Conservation (phyloP, 2,797 vertebrate genomes). For the Aeoliscus strigatus region DNA sequence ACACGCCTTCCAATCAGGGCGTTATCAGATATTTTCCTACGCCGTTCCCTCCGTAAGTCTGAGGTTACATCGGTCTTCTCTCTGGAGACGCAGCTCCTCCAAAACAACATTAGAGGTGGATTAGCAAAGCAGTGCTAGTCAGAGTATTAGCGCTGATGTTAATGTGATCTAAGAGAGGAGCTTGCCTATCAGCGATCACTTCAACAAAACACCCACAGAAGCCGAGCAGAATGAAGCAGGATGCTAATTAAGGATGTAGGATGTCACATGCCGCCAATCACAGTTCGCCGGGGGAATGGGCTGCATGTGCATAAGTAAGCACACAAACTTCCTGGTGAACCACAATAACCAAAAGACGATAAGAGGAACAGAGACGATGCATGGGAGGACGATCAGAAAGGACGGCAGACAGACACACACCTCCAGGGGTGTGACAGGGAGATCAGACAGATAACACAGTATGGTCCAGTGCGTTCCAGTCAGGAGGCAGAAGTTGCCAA, state of each 20-base stretch:
- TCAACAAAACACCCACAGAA: constrained; percentile 14
- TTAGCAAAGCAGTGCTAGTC: constrained; percentile 38
- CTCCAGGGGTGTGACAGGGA: constrained; percentile 33
- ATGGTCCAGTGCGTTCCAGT: constrained; percentile 49
- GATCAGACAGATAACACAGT: constrained; percentile 57
- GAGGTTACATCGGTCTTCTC: constrained; percentile 40
- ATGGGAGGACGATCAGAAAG: constrained; percentile 24
- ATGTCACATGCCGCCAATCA: constrained; percentile 22
- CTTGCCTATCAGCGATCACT: constrained; percentile 26
- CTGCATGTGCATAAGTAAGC: background rate
- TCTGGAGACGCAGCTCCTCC: constrained; percentile 31
- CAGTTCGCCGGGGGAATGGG: constrained; percentile 19
- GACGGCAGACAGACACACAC: constrained; percentile 34
- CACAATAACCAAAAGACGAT: constrained; percentile 18
- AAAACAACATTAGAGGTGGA: constrained; percentile 41
- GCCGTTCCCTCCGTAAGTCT: constrained; percentile 26
- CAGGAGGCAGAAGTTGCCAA: constrained; percentile 41
- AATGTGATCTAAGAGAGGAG: constrained; percentile 40
- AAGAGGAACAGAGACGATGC: too few relatives aligned
- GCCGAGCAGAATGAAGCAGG: constrained; percentile 23
- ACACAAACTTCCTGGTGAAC: constrained; percentile 1
- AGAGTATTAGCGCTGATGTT: constrained; percentile 36
- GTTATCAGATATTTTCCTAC: constrained; percentile 17
- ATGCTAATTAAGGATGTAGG: constrained; percentile 35
- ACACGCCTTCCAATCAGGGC: constrained; percentile 47